Evolutionary conservation across 2,888 invertebrate species (phyloP), one percentile per base, ranked within the genome.

Genomic region (Odontocolon sp.): DNA sequence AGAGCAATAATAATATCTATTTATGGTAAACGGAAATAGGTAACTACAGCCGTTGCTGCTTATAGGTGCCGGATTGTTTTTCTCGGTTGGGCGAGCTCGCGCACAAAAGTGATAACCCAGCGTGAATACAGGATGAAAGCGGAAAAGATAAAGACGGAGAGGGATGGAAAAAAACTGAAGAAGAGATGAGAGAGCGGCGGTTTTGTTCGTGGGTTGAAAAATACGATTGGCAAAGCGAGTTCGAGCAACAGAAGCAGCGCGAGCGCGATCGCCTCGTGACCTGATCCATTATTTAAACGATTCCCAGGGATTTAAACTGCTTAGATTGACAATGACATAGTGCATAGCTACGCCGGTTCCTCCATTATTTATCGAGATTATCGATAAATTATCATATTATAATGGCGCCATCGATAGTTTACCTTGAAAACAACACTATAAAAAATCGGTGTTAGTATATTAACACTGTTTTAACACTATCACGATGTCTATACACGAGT

Each of bases 291-390:
- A 88, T 88, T 86, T n/a, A 81, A 88, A 82, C 84, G 81, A 84
- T 82, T 81, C 81, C 79, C 81, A 78, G 80, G 76, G 82, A 83
- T 82, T 82, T 83, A 84, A 84, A 79, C 78, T 75, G 82, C 80
- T 78, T 71, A 79, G 84, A 85, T 85, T 85, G 88, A 88, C 88
- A 87, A 87, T 87, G 87, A 86, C 84, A 85, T 81, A 84, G 83
- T 85, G 83, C 85, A 81, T 81, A 84, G 82, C 75, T 66, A 73
- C 77, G 72, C 63, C 77, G 57, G 63, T 72, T 79, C 72, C 73
- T 87, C 82, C 87, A 88, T 89, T 88, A 88, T 89, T 89, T 87
- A 88, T 86, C 79, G 74, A 82, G 82, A 87, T 88, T 87, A 88
- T 86, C 88, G 83, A 84, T 82, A 81, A 85, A 88, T 88, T 88